These are phyloP conservation scores for Saccopteryx leptura DNA, from an alignment of 2,113 vertebrate species.

Conservation along the genomic window DNA sequence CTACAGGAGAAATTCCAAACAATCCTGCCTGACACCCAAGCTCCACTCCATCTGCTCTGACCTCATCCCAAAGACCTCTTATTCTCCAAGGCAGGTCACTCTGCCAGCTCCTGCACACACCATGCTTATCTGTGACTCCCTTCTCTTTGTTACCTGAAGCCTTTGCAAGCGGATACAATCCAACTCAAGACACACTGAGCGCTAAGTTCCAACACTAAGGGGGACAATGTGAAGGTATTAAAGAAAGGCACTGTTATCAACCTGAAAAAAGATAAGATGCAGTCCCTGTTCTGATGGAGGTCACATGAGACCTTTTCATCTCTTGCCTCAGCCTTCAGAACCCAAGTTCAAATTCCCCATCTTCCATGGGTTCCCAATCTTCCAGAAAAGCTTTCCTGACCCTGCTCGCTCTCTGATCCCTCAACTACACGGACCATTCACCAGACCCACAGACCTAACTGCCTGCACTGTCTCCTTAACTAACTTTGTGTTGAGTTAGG, in stretches of 20 bases:
- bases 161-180: neutral
- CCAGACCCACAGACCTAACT: neutral
- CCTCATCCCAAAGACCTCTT: neutral
- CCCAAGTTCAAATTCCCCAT: slow-evolving; percentile 16
- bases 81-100: neutral
- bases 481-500: neutral
- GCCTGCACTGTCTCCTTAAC: neutral
- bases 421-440: neutral
- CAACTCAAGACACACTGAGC: slow-evolving; percentile 19
- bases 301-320: neutral
- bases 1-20: slow-evolving; percentile 40
- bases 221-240: neutral
- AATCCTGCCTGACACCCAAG: neutral
- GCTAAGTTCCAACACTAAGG: neutral
- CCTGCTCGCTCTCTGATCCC: neutral
- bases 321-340: slow-evolving; percentile 25
- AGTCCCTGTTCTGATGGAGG: neutral
- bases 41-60: neutral
- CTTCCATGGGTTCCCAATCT: neutral
- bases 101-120: neutral
- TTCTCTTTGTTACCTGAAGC: neutral
- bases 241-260: slow-evolving; percentile 18
- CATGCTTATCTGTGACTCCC: neutral
- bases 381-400: neutral
- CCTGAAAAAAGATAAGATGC: neutral